Percentiles rank a stretch among this genome's conserved stretches.
Evolutionary conservation across 2,113 vertebrate genomes (phyloP).

Genomic region (Hemiprocne comata): DNA sequence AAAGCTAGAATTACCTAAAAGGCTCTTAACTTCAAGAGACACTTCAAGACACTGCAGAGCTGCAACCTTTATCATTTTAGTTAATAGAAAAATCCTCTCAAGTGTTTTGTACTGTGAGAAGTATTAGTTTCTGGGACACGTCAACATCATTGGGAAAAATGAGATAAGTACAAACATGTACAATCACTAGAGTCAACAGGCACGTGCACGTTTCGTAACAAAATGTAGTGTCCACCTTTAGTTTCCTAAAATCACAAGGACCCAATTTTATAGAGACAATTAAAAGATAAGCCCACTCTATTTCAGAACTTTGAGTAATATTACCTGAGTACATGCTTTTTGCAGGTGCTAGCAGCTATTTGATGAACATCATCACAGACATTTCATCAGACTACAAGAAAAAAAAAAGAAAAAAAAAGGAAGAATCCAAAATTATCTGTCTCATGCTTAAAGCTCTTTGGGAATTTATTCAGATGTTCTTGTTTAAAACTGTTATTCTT

Average conservation of each 20-base stretch:
- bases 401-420: neutral
- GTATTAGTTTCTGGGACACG: neutral
- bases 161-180: neutral
- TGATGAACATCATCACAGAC: neutral
- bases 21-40: constrained; percentile 11
- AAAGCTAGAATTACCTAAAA: neutral
- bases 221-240: neutral
- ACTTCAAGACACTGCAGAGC: neutral
- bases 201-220: neutral
- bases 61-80: neutral
- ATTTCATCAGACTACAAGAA: neutral
- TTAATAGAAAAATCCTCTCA: constrained; percentile 8
- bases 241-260: neutral
- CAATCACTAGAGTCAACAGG: neutral
- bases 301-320: neutral
- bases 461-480: neutral
- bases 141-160: neutral
- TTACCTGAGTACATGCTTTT: neutral
- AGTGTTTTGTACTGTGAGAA: neutral
- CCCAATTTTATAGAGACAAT: neutral
- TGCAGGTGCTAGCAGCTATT: neutral
- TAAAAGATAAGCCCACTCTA: neutral
- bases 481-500: neutral
- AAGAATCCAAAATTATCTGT: neutral
- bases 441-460: neutral